Conservation (phyloP, 2,797 vertebrate species). For the Poeciliopsis gracilis region DNA sequence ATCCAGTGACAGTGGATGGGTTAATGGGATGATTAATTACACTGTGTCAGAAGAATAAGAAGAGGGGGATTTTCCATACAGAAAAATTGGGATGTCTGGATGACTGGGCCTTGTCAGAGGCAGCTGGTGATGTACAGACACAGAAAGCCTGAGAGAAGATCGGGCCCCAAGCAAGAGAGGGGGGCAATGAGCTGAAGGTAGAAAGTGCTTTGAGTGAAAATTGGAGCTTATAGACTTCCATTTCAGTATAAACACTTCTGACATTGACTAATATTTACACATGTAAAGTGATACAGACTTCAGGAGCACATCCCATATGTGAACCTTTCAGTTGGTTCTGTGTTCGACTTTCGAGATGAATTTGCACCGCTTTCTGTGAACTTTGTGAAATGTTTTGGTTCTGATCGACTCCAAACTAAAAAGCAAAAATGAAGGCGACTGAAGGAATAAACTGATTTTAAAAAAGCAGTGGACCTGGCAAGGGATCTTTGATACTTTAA, state of each 20-base stretch:
- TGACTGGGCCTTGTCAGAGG: constrained; percentile 58
- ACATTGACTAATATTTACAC: constrained; percentile 74
- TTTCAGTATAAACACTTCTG: constrained; percentile 65
- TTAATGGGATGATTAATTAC: constrained; percentile 71
- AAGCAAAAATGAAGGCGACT: constrained; percentile 25
- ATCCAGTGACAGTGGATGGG: constrained; percentile 59
- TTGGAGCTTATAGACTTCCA: constrained; percentile 51
- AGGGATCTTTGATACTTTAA: constrained; percentile 39
- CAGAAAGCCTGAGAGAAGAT: constrained; percentile 49
- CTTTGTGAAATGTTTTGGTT: constrained; percentile 55
- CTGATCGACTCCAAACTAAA: constrained; percentile 61
- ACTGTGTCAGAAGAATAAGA: constrained; percentile 54
- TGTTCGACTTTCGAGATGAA: constrained; percentile 5
- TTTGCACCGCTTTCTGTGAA: constrained; percentile 35
- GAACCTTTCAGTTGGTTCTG: constrained; percentile 58
- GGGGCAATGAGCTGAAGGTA: constrained; percentile 40
- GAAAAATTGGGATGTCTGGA: constrained; percentile 51
- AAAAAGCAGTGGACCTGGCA: constrained; percentile 1
- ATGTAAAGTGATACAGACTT: constrained; percentile 68
- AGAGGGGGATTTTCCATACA: constrained; percentile 44
- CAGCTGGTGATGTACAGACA: constrained; percentile 49
- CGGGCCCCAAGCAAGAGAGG: constrained; percentile 42
- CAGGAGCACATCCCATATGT: constrained; percentile 68
- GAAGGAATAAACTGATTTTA: background rate
- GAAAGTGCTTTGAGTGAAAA: constrained; percentile 53